These are phyloP conservation scores for Notolabrus celidotus DNA, from an alignment of 2,797 vertebrate species.

Conservation along the genomic window DNA sequence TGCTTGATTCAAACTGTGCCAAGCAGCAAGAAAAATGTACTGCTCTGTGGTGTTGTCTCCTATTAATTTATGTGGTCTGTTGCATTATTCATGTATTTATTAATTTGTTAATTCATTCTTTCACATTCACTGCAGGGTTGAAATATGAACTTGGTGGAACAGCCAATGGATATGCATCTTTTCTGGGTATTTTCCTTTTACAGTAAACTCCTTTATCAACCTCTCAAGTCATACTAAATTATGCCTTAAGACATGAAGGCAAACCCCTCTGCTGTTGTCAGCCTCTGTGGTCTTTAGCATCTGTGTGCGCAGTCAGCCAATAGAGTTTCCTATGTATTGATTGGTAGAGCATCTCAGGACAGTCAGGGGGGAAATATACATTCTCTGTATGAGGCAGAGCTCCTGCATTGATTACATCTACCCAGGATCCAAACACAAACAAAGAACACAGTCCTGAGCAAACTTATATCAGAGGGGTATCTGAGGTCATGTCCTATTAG, in stretches of 20 bases:
- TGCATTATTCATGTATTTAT: conserved; percentile 38
- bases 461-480: not conserved
- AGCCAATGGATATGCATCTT: not conserved
- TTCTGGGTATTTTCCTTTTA: not conserved
- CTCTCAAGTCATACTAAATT: conserved; percentile 9
- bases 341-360: conserved; percentile 21
- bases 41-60: conserved; percentile 8
- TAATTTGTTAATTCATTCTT: conserved; percentile 20
- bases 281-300: conserved; percentile 4
- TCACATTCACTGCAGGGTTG: conserved; percentile 5
- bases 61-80: conserved; percentile 31
- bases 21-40: conserved; percentile 19
- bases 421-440: conserved; percentile 12
- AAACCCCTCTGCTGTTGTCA: not conserved
- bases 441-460: not conserved
- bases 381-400: conserved; percentile 30
- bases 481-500: conserved; percentile 15
- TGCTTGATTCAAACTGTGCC: conserved; percentile 27
- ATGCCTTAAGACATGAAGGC: not conserved
- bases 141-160: not conserved
- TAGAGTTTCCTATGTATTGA: conserved; percentile 37
- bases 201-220: not conserved
- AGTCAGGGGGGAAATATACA: conserved; percentile 34
- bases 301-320: conserved; percentile 21
- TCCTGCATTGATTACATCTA: conserved; percentile 40